phyloP scores from a whole-genome alignment of 2,113 vertebrate species.

The Hoplias malabaricus region DNA sequence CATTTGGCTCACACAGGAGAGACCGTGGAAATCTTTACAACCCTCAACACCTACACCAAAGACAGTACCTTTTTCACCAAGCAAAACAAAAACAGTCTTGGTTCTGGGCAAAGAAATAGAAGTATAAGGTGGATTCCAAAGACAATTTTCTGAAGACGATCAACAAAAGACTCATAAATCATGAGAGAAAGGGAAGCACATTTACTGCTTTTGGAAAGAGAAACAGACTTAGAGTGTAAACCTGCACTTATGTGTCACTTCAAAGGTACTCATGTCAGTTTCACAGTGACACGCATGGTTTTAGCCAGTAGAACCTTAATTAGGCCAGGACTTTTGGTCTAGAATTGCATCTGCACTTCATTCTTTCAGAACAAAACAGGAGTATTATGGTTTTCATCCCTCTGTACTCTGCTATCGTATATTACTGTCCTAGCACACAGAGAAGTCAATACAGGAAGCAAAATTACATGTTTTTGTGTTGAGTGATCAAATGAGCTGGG shows the following conservation, averaged over 20 bases:
- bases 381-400: neutral
- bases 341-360: neutral
- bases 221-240: neutral
- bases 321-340: neutral
- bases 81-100: neutral
- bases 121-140: conserved; percentile 26
- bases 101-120: conserved; percentile 15
- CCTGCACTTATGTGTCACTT: neutral
- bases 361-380: neutral
- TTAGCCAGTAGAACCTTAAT: neutral
- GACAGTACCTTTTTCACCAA: conserved; percentile 15
- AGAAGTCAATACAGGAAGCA: neutral
- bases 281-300: neutral
- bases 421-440: neutral
- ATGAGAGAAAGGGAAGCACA: conserved; percentile 7
- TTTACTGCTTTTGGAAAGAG: conserved; percentile 22
- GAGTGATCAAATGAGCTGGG: neutral
- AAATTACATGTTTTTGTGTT: neutral
- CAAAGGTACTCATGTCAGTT: conserved; percentile 2
- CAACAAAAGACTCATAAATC: conserved; percentile 32
- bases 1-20: conserved; percentile 20
- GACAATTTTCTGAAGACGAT: conserved; percentile 37
- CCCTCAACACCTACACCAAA: conserved; percentile 20
- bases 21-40: conserved; percentile 52
- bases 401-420: neutral